phyloP scores from a whole-genome alignment of 2,888 invertebrate genomes.

The Molanna angustata region DNA sequence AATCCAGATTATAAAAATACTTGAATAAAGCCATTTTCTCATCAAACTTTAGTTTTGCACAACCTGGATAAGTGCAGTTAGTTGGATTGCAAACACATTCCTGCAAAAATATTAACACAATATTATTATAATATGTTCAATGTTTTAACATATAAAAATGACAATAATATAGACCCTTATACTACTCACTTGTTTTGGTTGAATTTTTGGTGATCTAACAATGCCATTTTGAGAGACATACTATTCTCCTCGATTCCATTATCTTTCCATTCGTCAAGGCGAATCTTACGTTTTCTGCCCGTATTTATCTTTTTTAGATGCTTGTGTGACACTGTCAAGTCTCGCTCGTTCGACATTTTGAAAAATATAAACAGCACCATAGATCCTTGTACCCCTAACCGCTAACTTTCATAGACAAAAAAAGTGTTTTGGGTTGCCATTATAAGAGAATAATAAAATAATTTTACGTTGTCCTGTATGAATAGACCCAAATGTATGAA shows the following conservation, averaged over 20 bases:
- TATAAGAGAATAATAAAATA: no score
- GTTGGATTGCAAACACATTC: not conserved
- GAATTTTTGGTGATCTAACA: not conserved
- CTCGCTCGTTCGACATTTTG: no score
- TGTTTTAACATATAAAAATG: not conserved
- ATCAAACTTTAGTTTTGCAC: not conserved
- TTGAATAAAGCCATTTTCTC: not conserved
- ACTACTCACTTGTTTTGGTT: not conserved
- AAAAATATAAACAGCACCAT: no score
- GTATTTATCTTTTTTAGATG: no score
- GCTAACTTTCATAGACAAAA: no score
- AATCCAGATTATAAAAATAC: slow-evolving; percentile 4
- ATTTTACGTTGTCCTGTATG: no score
- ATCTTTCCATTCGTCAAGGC: not conserved
- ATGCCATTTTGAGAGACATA: not conserved
- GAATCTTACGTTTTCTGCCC: not conserved
- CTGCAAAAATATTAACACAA: not conserved
- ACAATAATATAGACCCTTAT: not conserved
- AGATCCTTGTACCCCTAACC: no score
- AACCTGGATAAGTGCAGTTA: not conserved
- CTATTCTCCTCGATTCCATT: not conserved
- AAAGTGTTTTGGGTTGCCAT: no score
- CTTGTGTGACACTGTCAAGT: no score
- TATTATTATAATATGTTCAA: not conserved
- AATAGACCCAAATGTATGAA: no score